A percentile compares a stretch with the other conserved stretches of the same genome.
These are phyloP conservation scores for Muricea muricata DNA, from an alignment of 92 coral and sea anemone genomes.

Conservation along the genomic window DNA sequence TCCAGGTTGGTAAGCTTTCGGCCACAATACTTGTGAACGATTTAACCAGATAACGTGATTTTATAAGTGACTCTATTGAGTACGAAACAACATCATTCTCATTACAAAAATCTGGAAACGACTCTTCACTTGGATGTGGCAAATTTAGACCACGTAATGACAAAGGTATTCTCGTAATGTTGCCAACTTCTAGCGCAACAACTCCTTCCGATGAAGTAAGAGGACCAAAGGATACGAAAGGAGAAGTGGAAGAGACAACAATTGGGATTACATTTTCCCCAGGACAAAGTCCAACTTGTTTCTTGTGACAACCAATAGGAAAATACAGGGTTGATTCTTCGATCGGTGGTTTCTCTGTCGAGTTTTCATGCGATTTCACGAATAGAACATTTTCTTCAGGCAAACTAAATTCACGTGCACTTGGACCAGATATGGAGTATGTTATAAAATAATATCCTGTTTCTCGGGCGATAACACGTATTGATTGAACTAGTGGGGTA, in stretches of 20 bases:
- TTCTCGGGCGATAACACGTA: slow-evolving; percentile 57
- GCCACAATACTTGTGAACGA: slow-evolving; percentile 57
- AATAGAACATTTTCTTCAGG: slow-evolving; percentile 53
- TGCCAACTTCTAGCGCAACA: slow-evolving; percentile 35
- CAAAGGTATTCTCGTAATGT: slow-evolving; percentile 48
- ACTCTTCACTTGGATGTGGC: neutral
- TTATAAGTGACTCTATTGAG: neutral
- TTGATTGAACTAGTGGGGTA: neutral
- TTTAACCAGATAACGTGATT: slow-evolving; percentile 37
- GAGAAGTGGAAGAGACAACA: slow-evolving; percentile 56
- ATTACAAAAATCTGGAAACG: neutral
- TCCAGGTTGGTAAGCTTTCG: slow-evolving; percentile 74
- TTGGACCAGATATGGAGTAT: slow-evolving; percentile 69
- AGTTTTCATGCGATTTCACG: slow-evolving; percentile 31
- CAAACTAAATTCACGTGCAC: slow-evolving; percentile 44
- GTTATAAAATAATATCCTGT: slow-evolving; percentile 64
- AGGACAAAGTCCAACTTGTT: slow-evolving; percentile 50
- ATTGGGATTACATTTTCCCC: slow-evolving; percentile 33
- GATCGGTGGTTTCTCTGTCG: slow-evolving; percentile 29
- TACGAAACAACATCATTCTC: neutral
- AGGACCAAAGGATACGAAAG: slow-evolving; percentile 47
- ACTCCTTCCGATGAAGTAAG: slow-evolving; percentile 64
- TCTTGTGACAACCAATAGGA: slow-evolving; percentile 64
- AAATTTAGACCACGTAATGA: slow-evolving; percentile 64
- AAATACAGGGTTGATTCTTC: neutral